phyloP scores from a whole-genome alignment of 2,888 invertebrate genomes.

The Pristionchus entomophagus region DNA sequence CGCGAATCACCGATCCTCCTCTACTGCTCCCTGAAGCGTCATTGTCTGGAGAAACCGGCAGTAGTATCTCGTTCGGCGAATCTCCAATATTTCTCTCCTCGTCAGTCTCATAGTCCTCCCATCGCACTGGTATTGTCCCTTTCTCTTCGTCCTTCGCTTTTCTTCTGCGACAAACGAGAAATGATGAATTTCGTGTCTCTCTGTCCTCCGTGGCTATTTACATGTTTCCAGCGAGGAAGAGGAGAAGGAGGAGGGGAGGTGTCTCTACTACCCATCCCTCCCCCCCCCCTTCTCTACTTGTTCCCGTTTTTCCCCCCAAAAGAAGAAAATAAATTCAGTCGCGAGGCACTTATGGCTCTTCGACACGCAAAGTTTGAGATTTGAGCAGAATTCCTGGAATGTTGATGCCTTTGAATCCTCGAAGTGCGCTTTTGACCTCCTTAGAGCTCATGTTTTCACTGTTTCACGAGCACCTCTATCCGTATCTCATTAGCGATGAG shows the following conservation, averaged over 20 bases:
- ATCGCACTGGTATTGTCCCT: background rate
- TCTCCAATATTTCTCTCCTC: no score
- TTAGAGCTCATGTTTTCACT: no score
- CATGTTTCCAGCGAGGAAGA: slow-evolving; percentile 13
- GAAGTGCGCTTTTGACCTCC: background rate
- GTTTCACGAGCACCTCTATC: no score
- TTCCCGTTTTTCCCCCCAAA: background rate
- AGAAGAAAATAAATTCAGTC: background rate
- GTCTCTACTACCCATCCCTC: slow-evolving; percentile 18
- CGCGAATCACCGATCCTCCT: no score
- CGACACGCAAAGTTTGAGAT: background rate
- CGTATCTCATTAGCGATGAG: no score
- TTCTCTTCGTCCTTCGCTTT: background rate
- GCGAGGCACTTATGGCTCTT: background rate
- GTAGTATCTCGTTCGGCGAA: no score
- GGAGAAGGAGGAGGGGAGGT: background rate
- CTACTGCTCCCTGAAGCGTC: no score
- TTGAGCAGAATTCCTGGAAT: background rate
- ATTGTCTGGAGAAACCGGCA: no score
- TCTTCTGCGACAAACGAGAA: background rate
- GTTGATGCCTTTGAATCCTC: no score
- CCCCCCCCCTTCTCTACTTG: background rate
- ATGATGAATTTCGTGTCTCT: slow-evolving; percentile 22
- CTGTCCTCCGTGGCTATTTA: slow-evolving; percentile 12
- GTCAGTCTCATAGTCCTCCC: no score